phyloP scores from a whole-genome alignment of 2,888 invertebrate genomes.

The Epirrita christyi region DNA sequence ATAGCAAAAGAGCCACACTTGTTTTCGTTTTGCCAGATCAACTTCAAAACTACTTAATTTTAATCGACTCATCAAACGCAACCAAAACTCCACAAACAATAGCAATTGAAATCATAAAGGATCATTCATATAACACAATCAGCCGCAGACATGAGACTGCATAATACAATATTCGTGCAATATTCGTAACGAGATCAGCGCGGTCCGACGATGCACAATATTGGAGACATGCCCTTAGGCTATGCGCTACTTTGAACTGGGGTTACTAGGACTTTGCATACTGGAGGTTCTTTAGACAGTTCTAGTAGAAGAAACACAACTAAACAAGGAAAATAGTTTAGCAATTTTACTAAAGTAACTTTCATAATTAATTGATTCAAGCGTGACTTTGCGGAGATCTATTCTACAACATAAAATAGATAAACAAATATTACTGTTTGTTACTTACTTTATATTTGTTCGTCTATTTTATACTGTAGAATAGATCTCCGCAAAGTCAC shows the following conservation, averaged over 20 bases:
- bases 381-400: too few species aligned
- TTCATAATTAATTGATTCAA: too few species aligned
- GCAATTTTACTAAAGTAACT: too few species aligned
- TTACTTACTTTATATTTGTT: too few species aligned
- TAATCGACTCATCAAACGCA: slow-evolving; percentile 15
- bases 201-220: slow-evolving; percentile 52
- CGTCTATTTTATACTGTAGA: too few species aligned
- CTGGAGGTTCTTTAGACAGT: neutral
- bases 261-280: neutral
- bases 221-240: slow-evolving; percentile 47
- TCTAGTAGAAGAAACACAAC: too few species aligned
- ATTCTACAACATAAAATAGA: too few species aligned
- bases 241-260: slow-evolving; percentile 15
- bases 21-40: neutral
- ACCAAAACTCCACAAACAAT: slow-evolving; percentile 16
- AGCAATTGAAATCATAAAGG: slow-evolving; percentile 30
- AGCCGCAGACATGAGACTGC: slow-evolving; percentile 32
- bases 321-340: too few species aligned
- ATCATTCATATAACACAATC: slow-evolving; percentile 35
- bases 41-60: slow-evolving; percentile 6
- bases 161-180: slow-evolving; percentile 22
- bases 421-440: too few species aligned
- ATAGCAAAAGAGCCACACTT: too few species aligned
- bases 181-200: slow-evolving; percentile 48
- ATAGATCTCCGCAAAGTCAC: too few species aligned